phyloP scores from a whole-genome alignment of 2,797 vertebrate genomes.

The Poecilia picta region DNA sequence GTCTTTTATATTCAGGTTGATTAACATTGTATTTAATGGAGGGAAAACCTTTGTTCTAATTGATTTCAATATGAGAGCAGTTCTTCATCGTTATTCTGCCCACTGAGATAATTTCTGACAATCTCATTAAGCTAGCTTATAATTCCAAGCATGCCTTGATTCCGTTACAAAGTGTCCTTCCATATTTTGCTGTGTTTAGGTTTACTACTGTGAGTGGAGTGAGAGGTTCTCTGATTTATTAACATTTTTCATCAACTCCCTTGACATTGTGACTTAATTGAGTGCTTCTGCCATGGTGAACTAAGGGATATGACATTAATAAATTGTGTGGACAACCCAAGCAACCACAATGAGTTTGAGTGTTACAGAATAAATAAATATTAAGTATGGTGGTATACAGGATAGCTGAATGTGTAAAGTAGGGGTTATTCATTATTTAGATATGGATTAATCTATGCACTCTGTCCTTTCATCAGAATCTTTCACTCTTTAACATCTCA shows the following conservation, averaged over 20 bases:
- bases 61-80: slow-evolving; percentile 52
- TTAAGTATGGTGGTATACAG: background rate
- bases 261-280: slow-evolving; percentile 55
- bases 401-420: slow-evolving; percentile 28
- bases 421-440: slow-evolving; percentile 51
- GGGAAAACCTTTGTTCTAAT: slow-evolving; percentile 52
- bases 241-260: slow-evolving; percentile 48
- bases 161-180: slow-evolving; percentile 52
- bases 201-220: background rate
- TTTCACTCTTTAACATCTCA: slow-evolving; percentile 48
- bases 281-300: slow-evolving; percentile 38
- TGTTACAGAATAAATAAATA: slow-evolving; percentile 28
- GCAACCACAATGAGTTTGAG: slow-evolving; percentile 2
- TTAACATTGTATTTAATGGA: slow-evolving; percentile 23
- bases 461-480: slow-evolving; percentile 40
- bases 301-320: slow-evolving; percentile 29
- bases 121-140: slow-evolving; percentile 63
- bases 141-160: slow-evolving; percentile 46
- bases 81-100: slow-evolving; percentile 63
- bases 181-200: slow-evolving; percentile 34
- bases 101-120: slow-evolving; percentile 63
- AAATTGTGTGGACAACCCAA: slow-evolving; percentile 38
- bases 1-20: slow-evolving; percentile 15
- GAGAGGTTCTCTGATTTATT: slow-evolving; percentile 51
- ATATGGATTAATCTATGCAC: slow-evolving; percentile 36